Base-by-base conservation (phyloP, 1,140 invertebrate species). In the Diabrotica virgifera region DNA sequence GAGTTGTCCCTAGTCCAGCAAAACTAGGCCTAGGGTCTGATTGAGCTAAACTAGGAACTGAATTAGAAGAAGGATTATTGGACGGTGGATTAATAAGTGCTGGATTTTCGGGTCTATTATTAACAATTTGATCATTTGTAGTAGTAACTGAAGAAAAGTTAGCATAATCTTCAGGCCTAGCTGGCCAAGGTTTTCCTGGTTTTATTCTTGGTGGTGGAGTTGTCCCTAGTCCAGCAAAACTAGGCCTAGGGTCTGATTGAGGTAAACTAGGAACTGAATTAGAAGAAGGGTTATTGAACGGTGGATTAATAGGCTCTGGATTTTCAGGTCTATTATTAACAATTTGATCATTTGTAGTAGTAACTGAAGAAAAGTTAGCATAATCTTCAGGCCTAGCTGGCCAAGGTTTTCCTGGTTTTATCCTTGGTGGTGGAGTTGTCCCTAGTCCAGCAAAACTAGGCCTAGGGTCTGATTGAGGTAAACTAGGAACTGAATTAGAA, bases 161-260 rank as follows among this genome's bases (percentile, higher is more conserved):
- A 24, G 5, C 7, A 13, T 13, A 38, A 40, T 11, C 55, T 13
- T 54, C 11, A 12, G 36, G 24, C 36, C 51, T 13, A 52, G 58
- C 63, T 7, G 66, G 66, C 65, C 55, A 64, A 52, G 63, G 46
- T 36, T 57, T 64, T 8, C 66, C 59, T 13, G 53, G 51, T 53
- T 46, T 46, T 0, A 46, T 6, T 6, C 40, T 46, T 0, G 40
- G 40, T 10, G 40, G 40, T 10, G 8, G 3, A 46, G 40, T 46
- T n/a, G 40, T 46, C n/a, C 3, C 40, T 6, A 46, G n/a, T 10
- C 40, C 40, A 46, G 40, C 40, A 46, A 46, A 46, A 46, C 8
- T 10, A 46, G 40, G 40, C 5, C 40, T 46, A 46, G 8, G 4
- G 6, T 8, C 8, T 46, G 8, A 10, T 6, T 8, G 40, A 5